Conservation (phyloP, 2,888 invertebrate genomes). For the Ormyrus nitidulus region DNA sequence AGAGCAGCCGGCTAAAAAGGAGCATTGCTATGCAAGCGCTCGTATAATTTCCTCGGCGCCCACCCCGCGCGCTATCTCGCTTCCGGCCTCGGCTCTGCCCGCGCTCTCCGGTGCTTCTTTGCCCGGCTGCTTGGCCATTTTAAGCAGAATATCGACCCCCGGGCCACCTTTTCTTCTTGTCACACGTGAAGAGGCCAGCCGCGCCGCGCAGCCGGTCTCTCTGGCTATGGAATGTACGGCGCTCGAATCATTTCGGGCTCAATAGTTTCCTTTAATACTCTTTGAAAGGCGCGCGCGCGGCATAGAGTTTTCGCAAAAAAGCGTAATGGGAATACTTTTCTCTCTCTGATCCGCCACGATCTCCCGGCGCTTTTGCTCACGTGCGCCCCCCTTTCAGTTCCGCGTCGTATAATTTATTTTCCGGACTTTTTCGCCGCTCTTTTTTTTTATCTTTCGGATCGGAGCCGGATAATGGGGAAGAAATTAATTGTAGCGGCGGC, state of each 20-base stretch:
- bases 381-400: conserved; percentile 33
- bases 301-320: conserved; percentile 12
- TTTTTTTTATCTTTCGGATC: neutral
- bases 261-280: conserved; percentile 52
- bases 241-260: conserved; percentile 48
- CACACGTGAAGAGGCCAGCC: too few species aligned
- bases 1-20: conserved; percentile 1
- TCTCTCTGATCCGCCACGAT: conserved; percentile 7
- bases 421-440: conserved; percentile 11
- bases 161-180: conserved; percentile 11
- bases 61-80: neutral
- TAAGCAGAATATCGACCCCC: conserved; percentile 35
- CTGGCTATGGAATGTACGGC: conserved; percentile 3
- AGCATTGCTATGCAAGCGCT: conserved; percentile 44
- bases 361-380: conserved; percentile 40
- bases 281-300: conserved; percentile 32
- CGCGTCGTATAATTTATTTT: conserved; percentile 50
- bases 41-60: conserved; percentile 41
- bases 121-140: conserved; percentile 31
- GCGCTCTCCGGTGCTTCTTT: neutral
- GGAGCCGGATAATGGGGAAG: too few species aligned
- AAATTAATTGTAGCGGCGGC: too few species aligned
- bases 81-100: neutral
- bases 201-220: neutral
- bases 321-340: conserved; percentile 53